Base-by-base conservation (phyloP, 2,797 vertebrate genomes). In the Anas flavirostris region DNA sequence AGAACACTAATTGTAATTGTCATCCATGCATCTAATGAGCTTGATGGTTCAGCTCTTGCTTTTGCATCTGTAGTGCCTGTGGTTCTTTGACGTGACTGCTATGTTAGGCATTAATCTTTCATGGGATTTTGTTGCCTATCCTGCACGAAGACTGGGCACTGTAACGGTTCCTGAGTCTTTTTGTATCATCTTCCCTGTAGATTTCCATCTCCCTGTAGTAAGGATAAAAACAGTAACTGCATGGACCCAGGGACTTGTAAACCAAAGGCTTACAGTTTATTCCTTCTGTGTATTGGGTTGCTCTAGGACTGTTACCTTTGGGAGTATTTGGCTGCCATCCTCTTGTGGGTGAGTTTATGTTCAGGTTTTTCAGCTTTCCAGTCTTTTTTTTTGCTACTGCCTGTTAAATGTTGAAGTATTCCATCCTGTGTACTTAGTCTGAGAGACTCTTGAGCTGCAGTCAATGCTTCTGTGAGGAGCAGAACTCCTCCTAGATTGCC, bases 321-420 rank as follows among this genome's bases (percentile, higher is more conserved):
- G 33, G 58, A 93, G 44, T 69, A 18, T 79, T 35, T 82, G 70
- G 82, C 66, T 94, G 69, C 69, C 29, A 10, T 92, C 37, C n/a
- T 88, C 9, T 68, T 86, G 59, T 29, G 77, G 43, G 48, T 88
- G 90, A 79, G 81, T 88, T 95, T 1, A 3, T 22, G 58, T 62
- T 89, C 50, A 59, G 53, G 48, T 88, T 92, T 85, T 80, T 91
- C 72, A 88, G 63, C 56, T 96, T 94, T 90, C 60, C 50, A 43
- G 72, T 73, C 55, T n/a, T 86, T 68, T 80, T 68, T 37, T 89
- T 68, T 80, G 12, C 37, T 11, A 22, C n/a, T 66, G 39, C 69
- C 59, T 78, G 8, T 75, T 89, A 82, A 72, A 70, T 72, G 52
- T 50, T 90, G 48, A 72, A 66, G 25, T 5, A 4, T 82, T 86